Base-by-base conservation (phyloP, 2,113 vertebrate species). In the Hucho hucho region DNA sequence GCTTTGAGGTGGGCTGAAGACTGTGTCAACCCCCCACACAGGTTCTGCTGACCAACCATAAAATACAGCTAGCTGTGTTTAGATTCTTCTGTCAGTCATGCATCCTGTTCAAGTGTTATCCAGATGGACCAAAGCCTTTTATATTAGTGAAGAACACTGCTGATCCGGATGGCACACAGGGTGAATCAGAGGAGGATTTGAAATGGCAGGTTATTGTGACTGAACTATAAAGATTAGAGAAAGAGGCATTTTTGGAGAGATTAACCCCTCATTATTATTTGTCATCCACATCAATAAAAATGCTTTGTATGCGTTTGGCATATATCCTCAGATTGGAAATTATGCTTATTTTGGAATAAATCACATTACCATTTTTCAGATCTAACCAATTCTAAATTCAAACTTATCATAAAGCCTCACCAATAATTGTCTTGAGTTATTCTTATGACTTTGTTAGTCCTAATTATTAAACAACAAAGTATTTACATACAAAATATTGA, bases 31-130 rank as follows among this genome's bases (percentile, higher is more conserved):
- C 37, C n/a, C 67, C 74, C 24, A 53, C 12, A 14, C 79, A 78
- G 83, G 82, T 88, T 85, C 74, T 89, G 85, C 88, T 91, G 88
- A 91, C 83, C 85, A 81, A 24, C 71, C 78, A 53, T 18, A 84
- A 88, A 88, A 70, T 24, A 28, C 32, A 78, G 75, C 37, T 43
- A 3, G 37, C 82, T 84, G 84, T 86, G 79, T 87, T 79, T 86
- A 72, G 77, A 82, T 77, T 86, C 76, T 70, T 68, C 75, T 77
- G 68, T 73, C 74, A 28, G 83, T 84, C 84, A 78, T 83, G 83
- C 75, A 69, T 76, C 29, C 26, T 22, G 74, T 82, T 80, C 84
- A 59, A 64, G 7, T 66, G 70, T 83, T 84, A 90, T 86, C 84
- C 82, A 83, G 84, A 75, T 72, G 24, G 69, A 24, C 13, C 43